phyloP scores from a whole-genome alignment of 2,113 vertebrate species.

The Crocuta crocuta region DNA sequence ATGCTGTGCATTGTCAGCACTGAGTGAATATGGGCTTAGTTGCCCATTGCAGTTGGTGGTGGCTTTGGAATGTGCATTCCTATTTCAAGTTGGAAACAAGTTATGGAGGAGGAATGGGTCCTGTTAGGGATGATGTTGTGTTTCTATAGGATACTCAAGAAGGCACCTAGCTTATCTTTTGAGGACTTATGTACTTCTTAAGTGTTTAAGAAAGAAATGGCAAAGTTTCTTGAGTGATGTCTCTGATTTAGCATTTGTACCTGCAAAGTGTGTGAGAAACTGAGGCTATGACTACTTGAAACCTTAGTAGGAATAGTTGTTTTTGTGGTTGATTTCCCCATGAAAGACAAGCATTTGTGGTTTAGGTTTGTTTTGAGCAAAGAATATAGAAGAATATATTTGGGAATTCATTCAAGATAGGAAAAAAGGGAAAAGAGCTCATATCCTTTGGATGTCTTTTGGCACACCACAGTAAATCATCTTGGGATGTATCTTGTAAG shows the following conservation, averaged over 20 bases:
- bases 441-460: constrained; percentile 8
- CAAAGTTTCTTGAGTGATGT: neutral
- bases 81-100: constrained; percentile 1
- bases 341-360: constrained; percentile 33
- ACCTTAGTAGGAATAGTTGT: neutral
- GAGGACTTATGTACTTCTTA: neutral
- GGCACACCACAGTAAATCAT: constrained; percentile 1
- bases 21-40: neutral
- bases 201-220: neutral
- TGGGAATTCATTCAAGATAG: constrained; percentile 2
- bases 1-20: neutral
- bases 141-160: neutral
- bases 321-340: neutral
- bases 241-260: neutral
- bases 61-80: neutral
- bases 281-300: neutral
- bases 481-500: constrained; percentile 46
- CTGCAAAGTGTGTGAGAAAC: neutral
- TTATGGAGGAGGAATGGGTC: neutral
- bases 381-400: constrained; percentile 13
- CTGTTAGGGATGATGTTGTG: neutral
- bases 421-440: neutral
- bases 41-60: neutral
- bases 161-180: neutral
- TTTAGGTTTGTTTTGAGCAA: constrained; percentile 41